Conservation (phyloP, 2,113 vertebrate genomes). For the Oxyura jamaicensis region DNA sequence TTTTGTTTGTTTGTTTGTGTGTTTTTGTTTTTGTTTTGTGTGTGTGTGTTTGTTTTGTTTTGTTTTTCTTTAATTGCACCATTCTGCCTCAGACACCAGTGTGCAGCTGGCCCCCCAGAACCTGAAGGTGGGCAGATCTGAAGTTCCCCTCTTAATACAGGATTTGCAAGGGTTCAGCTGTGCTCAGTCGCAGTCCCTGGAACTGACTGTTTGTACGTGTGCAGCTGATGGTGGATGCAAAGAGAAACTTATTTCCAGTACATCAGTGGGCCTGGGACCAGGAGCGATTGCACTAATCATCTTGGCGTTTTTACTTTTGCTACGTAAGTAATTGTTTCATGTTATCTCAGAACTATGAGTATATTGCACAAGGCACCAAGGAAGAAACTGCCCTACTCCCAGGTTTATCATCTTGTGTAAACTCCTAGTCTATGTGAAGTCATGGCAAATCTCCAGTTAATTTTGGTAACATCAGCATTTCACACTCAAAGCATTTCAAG, state of each 20-base stretch:
- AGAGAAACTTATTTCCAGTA: rapidly evolving
- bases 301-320: conserved; percentile 76
- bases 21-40: too few species aligned
- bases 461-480: neutral
- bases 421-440: neutral
- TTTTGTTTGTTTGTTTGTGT: neutral
- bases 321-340: conserved; percentile 73
- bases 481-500: neutral
- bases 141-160: conserved; percentile 68
- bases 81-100: conserved; percentile 63
- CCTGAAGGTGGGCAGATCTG: conserved; percentile 16
- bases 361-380: neutral
- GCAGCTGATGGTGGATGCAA: neutral
- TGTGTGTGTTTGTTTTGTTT: too few species aligned
- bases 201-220: conserved; percentile 71
- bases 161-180: conserved; percentile 80
- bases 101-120: conserved; percentile 61
- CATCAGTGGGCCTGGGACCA: conserved; percentile 60
- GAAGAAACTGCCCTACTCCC: neutral
- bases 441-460: neutral
- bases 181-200: conserved; percentile 62
- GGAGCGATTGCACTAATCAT: conserved; percentile 73
- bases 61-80: neutral
- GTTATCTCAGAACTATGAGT: neutral
- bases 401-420: neutral